These are phyloP conservation scores for Axinella damicornis DNA, from an alignment of 37 sponge, comb jelly and placozoan genomes.

Conservation along the genomic window DNA sequence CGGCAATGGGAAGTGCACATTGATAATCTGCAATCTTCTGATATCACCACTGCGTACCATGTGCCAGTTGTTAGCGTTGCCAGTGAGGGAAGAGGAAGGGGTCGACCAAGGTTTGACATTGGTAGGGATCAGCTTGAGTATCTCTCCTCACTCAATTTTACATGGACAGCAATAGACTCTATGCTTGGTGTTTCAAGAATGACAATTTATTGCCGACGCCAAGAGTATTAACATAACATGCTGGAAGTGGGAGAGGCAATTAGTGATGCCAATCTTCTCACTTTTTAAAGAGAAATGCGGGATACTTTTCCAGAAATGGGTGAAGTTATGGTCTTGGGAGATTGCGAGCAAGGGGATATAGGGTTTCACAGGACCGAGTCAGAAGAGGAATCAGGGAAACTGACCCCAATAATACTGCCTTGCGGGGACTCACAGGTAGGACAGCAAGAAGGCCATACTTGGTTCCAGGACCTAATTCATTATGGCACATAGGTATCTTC, in stretches of 20 bases:
- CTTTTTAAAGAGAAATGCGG: neutral
- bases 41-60: neutral
- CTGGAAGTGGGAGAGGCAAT: neutral
- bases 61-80: neutral
- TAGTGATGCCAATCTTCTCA: neutral
- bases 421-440: no score
- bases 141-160: neutral
- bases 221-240: neutral
- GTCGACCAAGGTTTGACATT: neutral
- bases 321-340: conserved; percentile 5
- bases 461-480: no score
- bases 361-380: no score
- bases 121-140: neutral
- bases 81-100: neutral
- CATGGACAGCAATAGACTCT: neutral
- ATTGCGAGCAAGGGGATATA: no score
- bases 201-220: neutral
- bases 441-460: no score
- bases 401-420: no score
- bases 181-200: neutral
- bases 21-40: neutral
- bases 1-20: neutral
- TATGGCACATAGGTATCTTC: no score
- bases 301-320: neutral
- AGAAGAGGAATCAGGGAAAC: no score